phyloP scores from a whole-genome alignment of 1,140 invertebrate species.

The Drosophila ananassae region DNA sequence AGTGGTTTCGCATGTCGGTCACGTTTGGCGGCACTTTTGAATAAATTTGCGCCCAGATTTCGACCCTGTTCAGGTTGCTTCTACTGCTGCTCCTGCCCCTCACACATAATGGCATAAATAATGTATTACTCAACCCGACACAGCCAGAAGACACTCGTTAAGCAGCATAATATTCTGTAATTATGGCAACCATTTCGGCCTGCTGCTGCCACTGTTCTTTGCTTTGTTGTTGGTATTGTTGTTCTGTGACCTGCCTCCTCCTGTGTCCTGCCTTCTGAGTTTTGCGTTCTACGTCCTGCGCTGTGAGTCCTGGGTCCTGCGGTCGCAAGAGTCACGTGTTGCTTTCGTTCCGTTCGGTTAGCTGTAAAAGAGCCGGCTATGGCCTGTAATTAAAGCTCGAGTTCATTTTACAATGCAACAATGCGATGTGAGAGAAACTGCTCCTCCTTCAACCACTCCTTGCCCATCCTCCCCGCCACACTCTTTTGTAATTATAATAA shows the following conservation, averaged over 20 bases:
- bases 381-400: constrained; percentile 64
- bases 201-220: constrained; percentile 5
- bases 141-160: constrained; percentile 40
- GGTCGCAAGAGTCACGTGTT: constrained; percentile 35
- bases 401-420: constrained; percentile 59
- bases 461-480: neutral
- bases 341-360: constrained; percentile 46
- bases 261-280: constrained; percentile 14
- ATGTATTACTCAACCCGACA: constrained; percentile 23
- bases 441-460: neutral
- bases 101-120: constrained; percentile 46
- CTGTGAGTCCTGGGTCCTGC: constrained; percentile 5
- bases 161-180: constrained; percentile 54
- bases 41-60: constrained; percentile 42
- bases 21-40: constrained; percentile 45
- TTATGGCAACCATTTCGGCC: constrained; percentile 47
- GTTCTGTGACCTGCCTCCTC: constrained; percentile 5
- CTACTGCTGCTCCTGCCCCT: constrained; percentile 4
- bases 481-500: constrained; percentile 50
- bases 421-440: constrained; percentile 13
- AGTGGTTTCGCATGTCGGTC: constrained; percentile 28
- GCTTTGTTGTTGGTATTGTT: neutral
- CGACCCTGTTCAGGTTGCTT: constrained; percentile 3
- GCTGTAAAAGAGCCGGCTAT: constrained; percentile 48
- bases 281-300: constrained; percentile 7